phyloP scores from a whole-genome alignment of 2,113 vertebrate species.

The Syngnathus floridae region DNA sequence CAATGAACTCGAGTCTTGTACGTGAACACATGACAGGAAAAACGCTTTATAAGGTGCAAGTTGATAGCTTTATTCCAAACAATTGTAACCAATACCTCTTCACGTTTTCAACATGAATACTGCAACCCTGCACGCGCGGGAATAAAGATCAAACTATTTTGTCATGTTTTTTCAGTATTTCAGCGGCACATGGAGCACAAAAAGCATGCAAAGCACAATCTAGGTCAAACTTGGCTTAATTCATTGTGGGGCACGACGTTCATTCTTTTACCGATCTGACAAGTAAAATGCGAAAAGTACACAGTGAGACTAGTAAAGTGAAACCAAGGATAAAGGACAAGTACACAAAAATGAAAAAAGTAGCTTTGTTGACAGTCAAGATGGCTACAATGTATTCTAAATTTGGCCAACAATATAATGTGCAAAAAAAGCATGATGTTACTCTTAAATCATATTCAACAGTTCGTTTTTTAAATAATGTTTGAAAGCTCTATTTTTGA shows the following conservation, averaged over 20 bases:
- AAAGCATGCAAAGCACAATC: background rate
- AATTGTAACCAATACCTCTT: background rate
- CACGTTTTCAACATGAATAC: background rate
- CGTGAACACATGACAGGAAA: background rate
- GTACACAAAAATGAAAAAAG: background rate
- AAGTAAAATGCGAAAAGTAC: background rate
- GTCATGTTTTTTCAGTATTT: background rate
- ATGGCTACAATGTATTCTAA: background rate
- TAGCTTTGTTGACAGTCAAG: background rate
- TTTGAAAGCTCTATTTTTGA: background rate
- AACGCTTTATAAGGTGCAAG: background rate
- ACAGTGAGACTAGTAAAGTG: background rate
- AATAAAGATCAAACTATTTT: background rate
- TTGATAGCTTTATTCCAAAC: background rate
- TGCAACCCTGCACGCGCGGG: background rate
- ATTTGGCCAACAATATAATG: background rate
- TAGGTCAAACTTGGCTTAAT: background rate
- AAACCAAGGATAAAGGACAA: background rate
- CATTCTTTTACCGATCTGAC: background rate
- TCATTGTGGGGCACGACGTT: background rate
- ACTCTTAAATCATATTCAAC: background rate
- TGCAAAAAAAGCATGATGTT: background rate
- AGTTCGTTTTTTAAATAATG: background rate
- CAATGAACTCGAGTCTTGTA: too few species aligned
- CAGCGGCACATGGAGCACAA: background rate